Percentiles rank a stretch among this genome's conserved stretches.
Conservation (phyloP, 2,113 vertebrate species). For the Procapra przewalskii region DNA sequence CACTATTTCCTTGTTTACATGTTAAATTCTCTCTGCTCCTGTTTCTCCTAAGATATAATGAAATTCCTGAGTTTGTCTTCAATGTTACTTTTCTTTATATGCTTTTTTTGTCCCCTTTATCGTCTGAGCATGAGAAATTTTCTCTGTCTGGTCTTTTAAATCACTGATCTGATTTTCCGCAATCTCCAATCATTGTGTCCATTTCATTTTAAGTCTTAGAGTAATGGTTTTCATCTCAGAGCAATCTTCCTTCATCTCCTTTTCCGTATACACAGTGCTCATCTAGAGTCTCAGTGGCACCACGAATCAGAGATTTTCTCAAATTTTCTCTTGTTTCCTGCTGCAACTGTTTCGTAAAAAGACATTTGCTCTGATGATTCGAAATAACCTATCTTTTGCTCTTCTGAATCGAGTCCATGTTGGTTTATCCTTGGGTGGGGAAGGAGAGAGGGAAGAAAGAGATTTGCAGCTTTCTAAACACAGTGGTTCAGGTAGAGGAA, state of each 20-base stretch:
- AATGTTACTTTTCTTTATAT: neutral
- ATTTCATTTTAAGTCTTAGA: neutral
- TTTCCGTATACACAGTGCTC: accelerated
- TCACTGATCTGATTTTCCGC: neutral
- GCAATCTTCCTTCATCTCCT: neutral
- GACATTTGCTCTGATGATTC: neutral
- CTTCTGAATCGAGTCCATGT: too few species aligned
- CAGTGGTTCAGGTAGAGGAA: accelerated
- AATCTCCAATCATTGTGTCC: neutral
- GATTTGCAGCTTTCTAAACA: neutral
- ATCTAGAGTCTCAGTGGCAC: neutral
- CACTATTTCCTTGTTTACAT: neutral
- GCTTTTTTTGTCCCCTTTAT: neutral
- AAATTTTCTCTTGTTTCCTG: neutral
- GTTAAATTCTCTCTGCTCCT: neutral
- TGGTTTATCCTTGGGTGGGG: too few species aligned
- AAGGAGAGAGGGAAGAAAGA: neutral
- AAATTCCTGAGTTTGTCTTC: neutral
- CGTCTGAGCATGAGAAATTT: neutral
- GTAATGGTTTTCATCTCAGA: neutral
- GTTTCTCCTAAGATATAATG: neutral
- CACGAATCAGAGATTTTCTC: neutral
- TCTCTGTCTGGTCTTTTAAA: neutral
- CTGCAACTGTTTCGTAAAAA: neutral
- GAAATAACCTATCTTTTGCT: neutral